These are phyloP conservation scores for Rhamnusium bicolor DNA, from an alignment of 2,888 invertebrate species.

Conservation along the genomic window DNA sequence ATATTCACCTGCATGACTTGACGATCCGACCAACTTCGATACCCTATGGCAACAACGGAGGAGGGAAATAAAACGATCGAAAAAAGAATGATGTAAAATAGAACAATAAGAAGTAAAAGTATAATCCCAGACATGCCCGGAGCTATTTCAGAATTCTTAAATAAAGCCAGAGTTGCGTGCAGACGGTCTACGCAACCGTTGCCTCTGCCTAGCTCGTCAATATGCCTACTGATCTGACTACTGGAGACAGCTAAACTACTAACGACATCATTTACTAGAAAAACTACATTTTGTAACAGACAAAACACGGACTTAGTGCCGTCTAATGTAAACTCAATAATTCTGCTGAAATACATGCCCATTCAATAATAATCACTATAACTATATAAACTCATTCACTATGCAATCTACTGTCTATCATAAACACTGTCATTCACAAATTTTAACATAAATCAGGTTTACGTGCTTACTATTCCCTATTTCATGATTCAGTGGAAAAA, in stretches of 20 bases:
- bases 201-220: conserved; percentile 3
- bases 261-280: conserved; percentile 33
- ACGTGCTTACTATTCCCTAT: not conserved
- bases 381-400: not conserved
- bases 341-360: not conserved
- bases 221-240: conserved; percentile 20
- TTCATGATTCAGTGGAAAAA: conserved; percentile 31
- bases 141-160: conserved; percentile 64
- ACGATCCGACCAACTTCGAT: conserved; percentile 55
- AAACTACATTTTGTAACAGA: conserved; percentile 29
- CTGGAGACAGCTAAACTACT: conserved; percentile 14
- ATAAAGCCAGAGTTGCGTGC: conserved; percentile 54
- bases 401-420: not conserved
- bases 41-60: conserved; percentile 60
- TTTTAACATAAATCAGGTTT: not conserved
- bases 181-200: conserved; percentile 41
- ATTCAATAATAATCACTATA: not conserved
- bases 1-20: conserved; percentile 64
- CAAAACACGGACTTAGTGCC: conserved; percentile 16
- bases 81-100: conserved; percentile 66
- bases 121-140: conserved; percentile 66
- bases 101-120: conserved; percentile 68
- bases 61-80: conserved; percentile 65
- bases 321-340: not conserved
- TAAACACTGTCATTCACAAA: not conserved